Percentiles rank a stretch among this genome's conserved stretches.
phyloP scores from a whole-genome alignment of 2,797 vertebrate genomes.

The Gymnopithys bicolor region DNA sequence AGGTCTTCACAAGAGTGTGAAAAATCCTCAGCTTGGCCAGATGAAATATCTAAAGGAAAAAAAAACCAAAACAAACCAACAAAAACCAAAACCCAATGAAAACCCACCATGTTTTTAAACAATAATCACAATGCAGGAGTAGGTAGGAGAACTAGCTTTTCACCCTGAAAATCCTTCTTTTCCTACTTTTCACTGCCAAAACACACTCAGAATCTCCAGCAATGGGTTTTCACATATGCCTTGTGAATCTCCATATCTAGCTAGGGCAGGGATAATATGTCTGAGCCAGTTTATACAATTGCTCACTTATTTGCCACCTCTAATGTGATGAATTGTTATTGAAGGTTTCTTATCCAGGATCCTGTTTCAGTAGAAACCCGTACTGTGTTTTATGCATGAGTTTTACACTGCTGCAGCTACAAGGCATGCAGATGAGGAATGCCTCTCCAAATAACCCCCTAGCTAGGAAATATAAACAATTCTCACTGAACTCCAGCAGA shows the following conservation, averaged over 20 bases:
- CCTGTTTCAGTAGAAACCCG: neutral
- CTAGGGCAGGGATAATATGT: neutral
- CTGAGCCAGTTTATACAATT: neutral
- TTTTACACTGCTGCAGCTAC: neutral
- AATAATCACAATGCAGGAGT: neutral
- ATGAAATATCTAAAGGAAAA: neutral
- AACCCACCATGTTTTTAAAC: neutral
- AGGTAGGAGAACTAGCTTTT: neutral
- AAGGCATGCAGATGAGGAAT: conserved; percentile 17
- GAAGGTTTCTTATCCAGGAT: neutral
- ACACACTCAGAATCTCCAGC: neutral
- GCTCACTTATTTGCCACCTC: neutral
- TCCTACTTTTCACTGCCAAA: neutral
- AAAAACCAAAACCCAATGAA: too few species aligned
- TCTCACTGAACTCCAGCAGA: neutral
- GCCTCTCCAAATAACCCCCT: neutral
- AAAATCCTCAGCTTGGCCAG: neutral
- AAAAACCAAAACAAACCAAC: neutral
- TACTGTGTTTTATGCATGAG: neutral
- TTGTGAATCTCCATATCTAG: neutral
- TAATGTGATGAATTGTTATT: neutral
- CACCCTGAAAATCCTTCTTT: neutral
- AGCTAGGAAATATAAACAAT: conserved; percentile 8
- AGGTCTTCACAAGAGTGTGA: neutral
- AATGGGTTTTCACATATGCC: neutral